Conservation (phyloP, 2,113 vertebrate species). For the Alces alces region DNA sequence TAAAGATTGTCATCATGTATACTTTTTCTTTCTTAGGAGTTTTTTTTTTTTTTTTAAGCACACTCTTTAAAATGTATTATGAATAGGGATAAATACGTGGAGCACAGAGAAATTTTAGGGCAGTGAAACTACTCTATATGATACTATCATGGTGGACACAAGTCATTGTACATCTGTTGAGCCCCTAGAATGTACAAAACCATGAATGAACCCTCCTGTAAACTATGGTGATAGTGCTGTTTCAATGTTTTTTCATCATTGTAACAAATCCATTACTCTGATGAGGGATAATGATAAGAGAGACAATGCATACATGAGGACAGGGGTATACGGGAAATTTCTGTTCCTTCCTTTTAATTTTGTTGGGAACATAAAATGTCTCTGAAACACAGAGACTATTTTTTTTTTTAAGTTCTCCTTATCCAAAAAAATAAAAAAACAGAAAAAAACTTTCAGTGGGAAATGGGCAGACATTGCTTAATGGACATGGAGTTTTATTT, state of each 20-base stretch:
- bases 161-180: neutral
- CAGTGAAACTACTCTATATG: neutral
- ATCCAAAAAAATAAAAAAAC: neutral
- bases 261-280: neutral
- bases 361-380: neutral
- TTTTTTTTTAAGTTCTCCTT: neutral
- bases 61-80: neutral
- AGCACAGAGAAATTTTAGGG: neutral
- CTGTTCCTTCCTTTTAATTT: neutral
- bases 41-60: neutral
- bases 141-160: neutral
- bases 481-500: neutral
- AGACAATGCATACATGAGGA: neutral
- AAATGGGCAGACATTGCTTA: neutral
- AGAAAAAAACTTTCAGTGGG: neutral
- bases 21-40: neutral
- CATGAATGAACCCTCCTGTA: neutral
- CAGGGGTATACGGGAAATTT: neutral
- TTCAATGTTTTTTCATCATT: neutral
- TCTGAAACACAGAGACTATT: neutral
- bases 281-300: neutral
- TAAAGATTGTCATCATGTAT: neutral
- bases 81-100: neutral
- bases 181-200: neutral
- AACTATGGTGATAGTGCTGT: neutral